These are phyloP conservation scores for Nemotelus pantherinus DNA, from an alignment of 2,888 invertebrate species.

Conservation along the genomic window DNA sequence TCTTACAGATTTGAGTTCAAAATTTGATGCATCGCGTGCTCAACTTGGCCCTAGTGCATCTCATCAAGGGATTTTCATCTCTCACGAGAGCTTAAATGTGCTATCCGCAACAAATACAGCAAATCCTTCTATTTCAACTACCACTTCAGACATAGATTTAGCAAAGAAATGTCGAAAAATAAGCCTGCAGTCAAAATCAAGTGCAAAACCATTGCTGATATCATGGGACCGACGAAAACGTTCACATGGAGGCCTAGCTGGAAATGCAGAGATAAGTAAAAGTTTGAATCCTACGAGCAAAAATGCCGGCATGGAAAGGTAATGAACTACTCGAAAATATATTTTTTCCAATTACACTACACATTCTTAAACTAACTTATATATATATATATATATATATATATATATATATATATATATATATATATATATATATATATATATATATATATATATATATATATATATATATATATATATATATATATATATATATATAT, in stretches of 20 bases:
- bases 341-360: too few relatives aligned
- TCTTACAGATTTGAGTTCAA: too few relatives aligned
- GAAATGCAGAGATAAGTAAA: constrained; percentile 69
- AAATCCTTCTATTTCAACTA: constrained; percentile 68
- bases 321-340: constrained; percentile 49
- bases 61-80: constrained; percentile 75
- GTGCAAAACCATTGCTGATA: constrained; percentile 78
- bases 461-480: too few relatives aligned
- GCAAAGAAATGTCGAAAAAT: constrained; percentile 73
- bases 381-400: too few relatives aligned
- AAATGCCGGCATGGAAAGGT: constrained; percentile 77
- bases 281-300: constrained; percentile 71
- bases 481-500: too few relatives aligned
- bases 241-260: constrained; percentile 67
- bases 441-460: too few relatives aligned
- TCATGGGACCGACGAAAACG: constrained; percentile 71
- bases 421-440: too few relatives aligned
- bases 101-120: constrained; percentile 73
- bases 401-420: too few relatives aligned
- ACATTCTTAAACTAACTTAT: too few relatives aligned
- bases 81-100: constrained; percentile 78
- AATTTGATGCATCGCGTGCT: background rate
- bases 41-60: constrained; percentile 64
- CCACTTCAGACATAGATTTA: constrained; percentile 79
- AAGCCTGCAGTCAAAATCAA: constrained; percentile 75